Evolutionary conservation across 2,888 invertebrate genomes (phyloP).

Genomic region (Catocala sponsa): DNA sequence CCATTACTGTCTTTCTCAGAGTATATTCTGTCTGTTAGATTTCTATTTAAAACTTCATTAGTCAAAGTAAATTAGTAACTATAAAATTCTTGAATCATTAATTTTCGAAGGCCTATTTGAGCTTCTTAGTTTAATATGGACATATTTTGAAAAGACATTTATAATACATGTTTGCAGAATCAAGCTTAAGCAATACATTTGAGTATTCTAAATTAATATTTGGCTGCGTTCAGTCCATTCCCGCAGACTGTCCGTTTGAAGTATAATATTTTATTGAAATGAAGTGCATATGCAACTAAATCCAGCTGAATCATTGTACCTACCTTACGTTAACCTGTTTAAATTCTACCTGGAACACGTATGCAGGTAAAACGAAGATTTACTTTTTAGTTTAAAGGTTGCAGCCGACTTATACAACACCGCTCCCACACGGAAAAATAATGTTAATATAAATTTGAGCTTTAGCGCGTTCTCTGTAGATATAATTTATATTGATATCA

Average conservation of each 20-base stretch:
- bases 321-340: slow-evolving; percentile 3
- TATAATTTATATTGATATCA: no score
- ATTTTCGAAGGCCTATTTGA: slow-evolving; percentile 6
- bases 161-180: background rate
- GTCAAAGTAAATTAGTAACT: slow-evolving; percentile 7
- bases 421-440: no score
- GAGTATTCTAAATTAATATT: no score
- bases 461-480: no score
- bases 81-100: slow-evolving; percentile 1
- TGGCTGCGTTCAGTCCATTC: background rate
- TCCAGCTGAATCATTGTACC: background rate
- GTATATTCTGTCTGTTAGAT: slow-evolving; percentile 29
- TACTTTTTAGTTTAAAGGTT: background rate
- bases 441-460: no score
- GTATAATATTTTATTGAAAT: background rate
- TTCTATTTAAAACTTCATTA: slow-evolving; percentile 15
- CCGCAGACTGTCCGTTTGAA: no score
- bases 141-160: slow-evolving; percentile 2
- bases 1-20: slow-evolving; percentile 27
- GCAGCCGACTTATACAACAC: no score
- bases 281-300: background rate
- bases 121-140: slow-evolving; percentile 7
- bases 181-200: no score
- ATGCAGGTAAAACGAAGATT: slow-evolving; percentile 15
- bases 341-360: slow-evolving; percentile 8